Evolutionary conservation across 2,888 invertebrate genomes (phyloP).

Genomic region (Calliscelio sp.): DNA sequence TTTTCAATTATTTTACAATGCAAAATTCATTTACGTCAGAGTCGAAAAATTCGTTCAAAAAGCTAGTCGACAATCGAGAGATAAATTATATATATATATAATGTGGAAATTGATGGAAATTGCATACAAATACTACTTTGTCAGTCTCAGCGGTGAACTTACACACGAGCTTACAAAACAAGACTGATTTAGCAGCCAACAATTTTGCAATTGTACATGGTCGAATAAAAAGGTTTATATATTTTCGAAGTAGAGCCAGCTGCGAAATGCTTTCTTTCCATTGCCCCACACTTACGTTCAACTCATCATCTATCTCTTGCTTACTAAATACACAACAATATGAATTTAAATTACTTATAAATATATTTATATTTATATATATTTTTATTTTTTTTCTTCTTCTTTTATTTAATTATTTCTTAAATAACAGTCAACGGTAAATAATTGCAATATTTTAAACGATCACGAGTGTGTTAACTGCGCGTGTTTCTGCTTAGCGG

Average conservation of each 20-base stretch:
- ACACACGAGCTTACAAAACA: constrained; percentile 42
- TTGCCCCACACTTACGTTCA: background rate
- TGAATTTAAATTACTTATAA: constrained; percentile 69
- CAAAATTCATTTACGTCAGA: background rate
- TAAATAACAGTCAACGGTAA: constrained; percentile 69
- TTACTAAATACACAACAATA: constrained; percentile 61
- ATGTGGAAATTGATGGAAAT: too few relatives aligned
- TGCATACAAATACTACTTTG: constrained; percentile 33
- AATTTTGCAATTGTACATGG: constrained; percentile 15
- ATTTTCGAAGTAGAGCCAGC: constrained; percentile 8
- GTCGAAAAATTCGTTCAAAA: background rate
- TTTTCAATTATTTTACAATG: background rate
- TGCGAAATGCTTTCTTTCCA: background rate
- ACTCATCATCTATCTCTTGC: constrained; percentile 8
- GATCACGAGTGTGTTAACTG: constrained; percentile 50
- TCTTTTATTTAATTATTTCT: too few relatives aligned
- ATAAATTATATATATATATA: too few relatives aligned
- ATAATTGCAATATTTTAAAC: constrained; percentile 65
- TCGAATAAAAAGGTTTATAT: constrained; percentile 47
- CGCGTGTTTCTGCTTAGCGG: constrained; percentile 34
- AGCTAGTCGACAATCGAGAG: constrained; percentile 53
- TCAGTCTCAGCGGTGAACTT: constrained; percentile 45
- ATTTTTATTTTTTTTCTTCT: constrained; percentile 34
- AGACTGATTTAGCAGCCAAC: constrained; percentile 44
- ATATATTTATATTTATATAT: constrained; percentile 56